Evolutionary conservation across 2,888 invertebrate genomes (phyloP), one percentile per base, ranked within the genome.

Genomic region (Noctua janthina): DNA sequence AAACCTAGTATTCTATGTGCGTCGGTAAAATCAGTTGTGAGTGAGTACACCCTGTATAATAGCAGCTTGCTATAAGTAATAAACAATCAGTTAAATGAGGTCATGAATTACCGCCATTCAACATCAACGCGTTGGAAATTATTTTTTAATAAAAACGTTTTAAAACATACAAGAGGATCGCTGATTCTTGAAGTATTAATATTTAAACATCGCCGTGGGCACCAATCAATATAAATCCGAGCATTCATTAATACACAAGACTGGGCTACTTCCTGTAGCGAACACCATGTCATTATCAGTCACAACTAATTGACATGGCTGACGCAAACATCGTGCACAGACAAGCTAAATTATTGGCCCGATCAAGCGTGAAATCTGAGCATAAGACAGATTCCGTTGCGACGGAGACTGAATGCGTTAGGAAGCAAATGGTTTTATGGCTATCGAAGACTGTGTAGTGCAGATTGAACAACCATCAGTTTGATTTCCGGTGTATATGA

Each of bases 261-360:
- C 6, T 13, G 29, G 23, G 6, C 46, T 35, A 49, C 23, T 62
- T 54, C 13, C 7, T 17, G 3, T 17, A 43, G 54, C 54, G 54
- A 79, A 73, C 46, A 77, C 59, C 71, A 56, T 85, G 82, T 69
- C 78, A 84, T 88, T 87, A 88, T 85, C 72, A 80, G 72, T 79
- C 83, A 74, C 56, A 68, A 73, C 76, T 87, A 87, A 89, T 88
- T 83, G 77, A 85, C 75, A 79, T 72, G 80, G 71, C 77, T 54
- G 76, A 72, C 72, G 75, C 81, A 82, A 76, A 76, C 74, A 73
- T 78, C 74, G 75, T 43, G 49, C 72, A 72, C 71, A 74, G 49
- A 73, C 76, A 29, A 49, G 76, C 43, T 80, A 54, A 82, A 80
- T 87, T 82, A 87, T 82, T 82, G 59, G 74, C 76, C 43, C 46